Conservation (phyloP, 2,888 invertebrate species). For the Nesidiocoris tenuis region DNA sequence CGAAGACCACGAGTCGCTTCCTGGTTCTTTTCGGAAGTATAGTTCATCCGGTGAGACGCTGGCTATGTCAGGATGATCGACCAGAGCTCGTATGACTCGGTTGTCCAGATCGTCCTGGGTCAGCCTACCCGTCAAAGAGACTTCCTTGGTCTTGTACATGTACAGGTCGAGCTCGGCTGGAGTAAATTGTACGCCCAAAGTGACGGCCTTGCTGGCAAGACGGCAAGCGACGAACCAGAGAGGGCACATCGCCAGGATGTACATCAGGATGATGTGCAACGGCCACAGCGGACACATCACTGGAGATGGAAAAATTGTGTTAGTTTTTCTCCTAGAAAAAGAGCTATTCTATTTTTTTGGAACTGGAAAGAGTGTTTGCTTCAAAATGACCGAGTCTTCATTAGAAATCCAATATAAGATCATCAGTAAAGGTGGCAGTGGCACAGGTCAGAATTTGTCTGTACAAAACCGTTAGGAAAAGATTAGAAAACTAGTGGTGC, state of each 20-base stretch:
- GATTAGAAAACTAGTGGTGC: no score
- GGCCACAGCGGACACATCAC: conserved; percentile 65
- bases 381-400: no score
- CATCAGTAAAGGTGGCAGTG: no score
- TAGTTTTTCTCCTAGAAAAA: no score
- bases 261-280: conserved; percentile 61
- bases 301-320: conserved; percentile 24
- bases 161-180: conserved; percentile 53
- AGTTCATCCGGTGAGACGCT: conserved; percentile 17
- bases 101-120: conserved; percentile 31
- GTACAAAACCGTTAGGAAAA: no score
- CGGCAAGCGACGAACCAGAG: conserved; percentile 49
- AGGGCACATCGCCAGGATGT: conserved; percentile 58
- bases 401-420: no score
- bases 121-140: conserved; percentile 54
- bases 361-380: no score
- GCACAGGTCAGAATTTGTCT: no score
- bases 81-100: conserved; percentile 23
- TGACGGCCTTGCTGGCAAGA: conserved; percentile 38
- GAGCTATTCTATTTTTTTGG: no score
- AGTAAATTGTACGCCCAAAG: conserved; percentile 45
- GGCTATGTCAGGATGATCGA: conserved; percentile 22
- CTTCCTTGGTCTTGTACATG: conserved; percentile 57
- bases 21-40: conserved; percentile 17
- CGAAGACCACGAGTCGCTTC: conserved; percentile 22